phyloP scores from a whole-genome alignment of 2,888 invertebrate genomes.

The Calliphora vomitoria region DNA sequence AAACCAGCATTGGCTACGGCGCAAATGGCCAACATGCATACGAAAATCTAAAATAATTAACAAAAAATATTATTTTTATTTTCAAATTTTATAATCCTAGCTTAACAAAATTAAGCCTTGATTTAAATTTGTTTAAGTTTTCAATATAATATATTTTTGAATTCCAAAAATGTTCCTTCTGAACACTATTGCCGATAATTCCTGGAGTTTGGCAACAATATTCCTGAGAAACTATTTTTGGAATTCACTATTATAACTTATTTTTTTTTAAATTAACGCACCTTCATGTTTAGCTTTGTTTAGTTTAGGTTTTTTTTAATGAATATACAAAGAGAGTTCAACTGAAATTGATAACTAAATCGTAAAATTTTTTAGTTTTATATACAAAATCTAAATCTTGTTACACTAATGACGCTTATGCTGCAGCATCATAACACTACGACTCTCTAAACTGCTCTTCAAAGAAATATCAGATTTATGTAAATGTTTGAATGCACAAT shows the following conservation, averaged over 20 bases:
- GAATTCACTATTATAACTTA: background rate
- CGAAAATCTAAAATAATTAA: slow-evolving; percentile 71
- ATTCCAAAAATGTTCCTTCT: background rate
- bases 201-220: slow-evolving; percentile 44
- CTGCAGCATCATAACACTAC: background rate
- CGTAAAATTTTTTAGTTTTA: slow-evolving; percentile 26
- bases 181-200: slow-evolving; percentile 45
- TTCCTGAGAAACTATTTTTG: background rate
- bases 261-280: slow-evolving; percentile 25
- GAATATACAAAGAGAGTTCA: slow-evolving; percentile 50
- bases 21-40: slow-evolving; percentile 73
- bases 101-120: too few species aligned
- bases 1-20: slow-evolving; percentile 74
- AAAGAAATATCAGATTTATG: background rate
- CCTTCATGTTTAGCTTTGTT: slow-evolving; percentile 64
- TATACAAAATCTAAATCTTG: slow-evolving; percentile 45
- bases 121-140: too few species aligned
- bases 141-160: background rate
- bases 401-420: background rate
- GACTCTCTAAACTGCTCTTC: too few species aligned
- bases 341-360: slow-evolving; percentile 57
- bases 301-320: slow-evolving; percentile 26
- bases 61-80: background rate
- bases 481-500: background rate
- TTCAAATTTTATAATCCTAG: too few species aligned